Evolutionary conservation across 2,888 invertebrate species (phyloP).

Genomic region (Salpingus planirostris): DNA sequence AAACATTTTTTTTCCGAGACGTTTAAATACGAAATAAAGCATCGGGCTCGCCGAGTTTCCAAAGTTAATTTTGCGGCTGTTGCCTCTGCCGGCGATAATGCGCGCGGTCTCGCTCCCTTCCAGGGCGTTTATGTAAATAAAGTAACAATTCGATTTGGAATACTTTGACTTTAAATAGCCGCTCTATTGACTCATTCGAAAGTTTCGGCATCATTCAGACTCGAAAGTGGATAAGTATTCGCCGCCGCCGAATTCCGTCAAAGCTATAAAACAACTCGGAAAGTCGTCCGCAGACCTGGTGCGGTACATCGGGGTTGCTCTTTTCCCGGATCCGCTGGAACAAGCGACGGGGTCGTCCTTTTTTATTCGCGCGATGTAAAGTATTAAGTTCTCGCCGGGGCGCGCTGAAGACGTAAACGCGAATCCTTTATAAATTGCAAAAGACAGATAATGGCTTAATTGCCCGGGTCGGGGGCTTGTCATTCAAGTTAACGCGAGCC

Average conservation of each 20-base stretch:
- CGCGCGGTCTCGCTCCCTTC: too few relatives aligned
- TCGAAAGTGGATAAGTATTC: slow-evolving; percentile 10
- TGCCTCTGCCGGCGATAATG: too few relatives aligned
- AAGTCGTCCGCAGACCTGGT: slow-evolving; percentile 7
- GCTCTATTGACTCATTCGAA: slow-evolving; percentile 15
- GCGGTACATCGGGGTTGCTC: slow-evolving; percentile 1
- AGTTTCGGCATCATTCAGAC: slow-evolving; percentile 12
- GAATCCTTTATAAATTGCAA: slow-evolving; percentile 7
- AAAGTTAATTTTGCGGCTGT: too few relatives aligned
- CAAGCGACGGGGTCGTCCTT: background rate
- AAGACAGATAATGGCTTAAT: slow-evolving; percentile 12
- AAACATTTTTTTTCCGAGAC: too few relatives aligned
- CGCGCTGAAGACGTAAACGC: too few relatives aligned
- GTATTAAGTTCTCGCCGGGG: too few relatives aligned
- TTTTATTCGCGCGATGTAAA: too few relatives aligned
- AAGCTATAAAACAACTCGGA: slow-evolving; percentile 13
- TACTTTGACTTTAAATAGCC: slow-evolving; percentile 13
- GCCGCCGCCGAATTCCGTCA: slow-evolving; percentile 7
- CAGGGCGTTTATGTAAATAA: slow-evolving; percentile 14
- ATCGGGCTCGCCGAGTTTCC: too few relatives aligned
- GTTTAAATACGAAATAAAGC: too few relatives aligned
- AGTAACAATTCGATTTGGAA: slow-evolving; percentile 15
- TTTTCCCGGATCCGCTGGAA: background rate
- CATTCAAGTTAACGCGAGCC: slow-evolving; percentile 13
- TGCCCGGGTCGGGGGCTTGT: slow-evolving; percentile 9